These are phyloP conservation scores for Ophioderma brevispina DNA, from an alignment of 35 echinoderm and acorn worm genomes.

Conservation along the genomic window DNA sequence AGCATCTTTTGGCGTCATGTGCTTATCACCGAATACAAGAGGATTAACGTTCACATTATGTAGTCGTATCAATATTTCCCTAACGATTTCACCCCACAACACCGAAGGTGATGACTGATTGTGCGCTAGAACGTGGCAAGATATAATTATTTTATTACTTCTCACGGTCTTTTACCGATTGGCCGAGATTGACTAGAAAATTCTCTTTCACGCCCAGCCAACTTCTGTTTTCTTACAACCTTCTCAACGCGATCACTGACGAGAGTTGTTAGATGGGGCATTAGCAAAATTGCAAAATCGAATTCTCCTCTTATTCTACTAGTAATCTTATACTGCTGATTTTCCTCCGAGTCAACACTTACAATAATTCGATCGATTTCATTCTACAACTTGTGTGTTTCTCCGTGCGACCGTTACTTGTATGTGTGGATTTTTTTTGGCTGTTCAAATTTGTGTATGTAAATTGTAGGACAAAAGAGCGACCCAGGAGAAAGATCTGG, in stretches of 20 bases:
- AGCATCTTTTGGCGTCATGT: not conserved
- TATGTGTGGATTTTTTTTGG: not conserved
- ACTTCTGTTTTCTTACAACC: not conserved
- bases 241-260: not conserved
- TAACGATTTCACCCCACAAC: not conserved
- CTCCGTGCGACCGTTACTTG: not conserved
- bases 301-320: not conserved
- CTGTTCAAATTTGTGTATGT: not conserved
- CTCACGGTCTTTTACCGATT: too few species aligned
- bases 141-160: too few species aligned
- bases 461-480: not conserved
- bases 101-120: too few species aligned
- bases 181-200: not conserved
- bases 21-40: not conserved
- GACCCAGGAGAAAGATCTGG: too few species aligned
- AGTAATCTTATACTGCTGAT: not conserved
- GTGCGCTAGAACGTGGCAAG: too few species aligned
- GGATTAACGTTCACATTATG: not conserved
- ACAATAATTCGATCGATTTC: slow-evolving; percentile 6
- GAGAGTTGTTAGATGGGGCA: not conserved
- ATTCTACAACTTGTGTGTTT: not conserved
- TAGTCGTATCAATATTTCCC: not conserved
- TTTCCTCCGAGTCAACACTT: not conserved
- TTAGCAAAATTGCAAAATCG: slow-evolving; percentile 5
- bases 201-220: not conserved